Evolutionary conservation across 2,797 vertebrate species (phyloP), one percentile per base, ranked within the genome.

Genomic region (Bovichtus variegatus): DNA sequence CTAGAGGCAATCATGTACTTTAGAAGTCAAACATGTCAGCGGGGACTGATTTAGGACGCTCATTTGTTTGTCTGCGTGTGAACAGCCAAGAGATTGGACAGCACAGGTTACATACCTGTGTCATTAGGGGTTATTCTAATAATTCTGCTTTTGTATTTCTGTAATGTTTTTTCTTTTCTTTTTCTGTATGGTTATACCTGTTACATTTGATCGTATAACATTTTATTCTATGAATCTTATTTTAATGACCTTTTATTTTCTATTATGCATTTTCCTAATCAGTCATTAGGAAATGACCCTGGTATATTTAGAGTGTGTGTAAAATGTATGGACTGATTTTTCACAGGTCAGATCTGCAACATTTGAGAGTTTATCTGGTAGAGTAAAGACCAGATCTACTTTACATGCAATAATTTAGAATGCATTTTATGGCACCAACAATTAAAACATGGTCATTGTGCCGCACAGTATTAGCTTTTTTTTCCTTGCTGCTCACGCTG

Each of bases 21-120:
- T 49, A 84, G 62, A 87, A 91, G 69, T 82, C 82, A 85, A 86
- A 88, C 51, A 73, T 72, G 69, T 83, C 84, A 81, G 80, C 72
- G 38, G 82, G 78, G 82, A 75, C 61, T 83, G 61, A 80, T 74
- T 71, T 74, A 58, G 34, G 73, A 65, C 0, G 5, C 69, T 77
- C 43, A 21, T 64, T 64, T 77, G 47, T n/a, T 58, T 53, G 58
- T 51, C 34, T 23, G 61, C 38, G 38, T 41, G 43, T 50, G 31
- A n/a, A n/a, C n/a, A n/a, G n/a, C n/a, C n/a, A n/a, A n/a, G n/a
- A n/a, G n/a, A n/a, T n/a, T n/a, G n/a, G n/a, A n/a, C n/a, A n/a
- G n/a, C n/a, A n/a, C n/a, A n/a, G n/a, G n/a, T n/a, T n/a, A n/a
- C n/a, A n/a, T n/a, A n/a, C n/a, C n/a, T n/a, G n/a, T n/a, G n/a